Evolutionary conservation across 2,113 vertebrate genomes (phyloP), one percentile per base, ranked within the genome.

Genomic region (Cisticola juncidis): DNA sequence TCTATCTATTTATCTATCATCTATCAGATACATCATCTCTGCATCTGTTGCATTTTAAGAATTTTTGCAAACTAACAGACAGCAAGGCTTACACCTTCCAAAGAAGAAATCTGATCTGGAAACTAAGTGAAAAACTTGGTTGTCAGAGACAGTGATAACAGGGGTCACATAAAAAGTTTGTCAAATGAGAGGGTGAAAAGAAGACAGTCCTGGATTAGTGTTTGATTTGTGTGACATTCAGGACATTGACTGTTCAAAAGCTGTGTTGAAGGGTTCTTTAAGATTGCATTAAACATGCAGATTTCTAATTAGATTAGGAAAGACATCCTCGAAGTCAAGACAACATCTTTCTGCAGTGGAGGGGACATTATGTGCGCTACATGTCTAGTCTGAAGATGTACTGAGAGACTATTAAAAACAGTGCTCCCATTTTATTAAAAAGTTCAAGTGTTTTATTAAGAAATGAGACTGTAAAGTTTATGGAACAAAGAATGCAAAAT

Each of bases 1-100:
- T 64, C 25, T 12, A 2, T 48, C 47, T 42, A 1, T 36, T 12
- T 23, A 2, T 38, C 20, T 33, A 0, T 60, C 16, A 5, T 42
- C 51, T 44, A 1, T 40, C 40, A 9, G 40, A 62, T 26, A 38
- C 18, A 33, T 29, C 14, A 40, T 21, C 11, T 82, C 14, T 71
- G 22, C 9, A n/a, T 40, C 24, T 78, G 28, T 33, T 80, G 6
- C 3, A 31, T 60, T 70, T 60, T 56, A 70, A 74, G 45, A 47
- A 70, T 23, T 61, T 79, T 42, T 89, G 48, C 33, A 24, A 72
- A 71, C n/a, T 72, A 53, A 58, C 42, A 48, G 54, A n/a, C 18
- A 62, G 57, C 12, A 70, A 82, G 31, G 7, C 18, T 18, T 9
- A 9, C 36, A 45, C 10, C 33, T 72, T 38, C 44, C 38, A 26